Conservation (phyloP, 2,113 vertebrate species). For the Odocoileus virginianus region DNA sequence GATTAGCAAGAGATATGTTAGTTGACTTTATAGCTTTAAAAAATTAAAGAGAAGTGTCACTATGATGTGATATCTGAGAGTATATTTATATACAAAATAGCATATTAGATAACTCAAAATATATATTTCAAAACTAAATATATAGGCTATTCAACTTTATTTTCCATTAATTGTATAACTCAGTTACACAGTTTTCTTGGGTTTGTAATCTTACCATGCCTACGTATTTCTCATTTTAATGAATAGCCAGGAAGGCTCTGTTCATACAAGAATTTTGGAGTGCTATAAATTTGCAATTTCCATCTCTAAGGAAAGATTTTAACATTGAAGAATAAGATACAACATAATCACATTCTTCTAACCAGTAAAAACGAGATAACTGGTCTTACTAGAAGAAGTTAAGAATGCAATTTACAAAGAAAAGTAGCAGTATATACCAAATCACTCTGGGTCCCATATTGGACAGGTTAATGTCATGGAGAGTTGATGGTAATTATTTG, state of each 20-base stretch:
- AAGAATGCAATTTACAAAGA: background rate
- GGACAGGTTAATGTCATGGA: background rate
- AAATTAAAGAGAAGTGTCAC: background rate
- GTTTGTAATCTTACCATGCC: background rate
- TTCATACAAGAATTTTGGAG: background rate
- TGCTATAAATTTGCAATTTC: background rate
- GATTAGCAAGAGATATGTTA: background rate
- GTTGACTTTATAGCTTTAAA: background rate
- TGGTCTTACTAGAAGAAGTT: background rate
- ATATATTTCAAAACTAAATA: background rate
- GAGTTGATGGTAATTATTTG: background rate
- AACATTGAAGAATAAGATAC: background rate
- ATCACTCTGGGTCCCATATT: background rate
- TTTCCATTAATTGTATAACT: background rate
- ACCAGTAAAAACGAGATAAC: background rate
- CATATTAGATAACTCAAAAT: slow-evolving; percentile 16
- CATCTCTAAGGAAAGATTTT: background rate
- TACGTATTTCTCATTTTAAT: background rate
- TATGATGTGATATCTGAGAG: background rate
- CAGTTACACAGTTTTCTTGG: slow-evolving; percentile 38
- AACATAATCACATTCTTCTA: background rate
- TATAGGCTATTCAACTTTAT: background rate
- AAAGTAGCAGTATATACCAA: background rate
- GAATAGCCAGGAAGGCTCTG: background rate
- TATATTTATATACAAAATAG: slow-evolving; percentile 29